These are phyloP conservation scores for Philhelius pedissequus DNA, from an alignment of 2,888 invertebrate species.

Conservation along the genomic window DNA sequence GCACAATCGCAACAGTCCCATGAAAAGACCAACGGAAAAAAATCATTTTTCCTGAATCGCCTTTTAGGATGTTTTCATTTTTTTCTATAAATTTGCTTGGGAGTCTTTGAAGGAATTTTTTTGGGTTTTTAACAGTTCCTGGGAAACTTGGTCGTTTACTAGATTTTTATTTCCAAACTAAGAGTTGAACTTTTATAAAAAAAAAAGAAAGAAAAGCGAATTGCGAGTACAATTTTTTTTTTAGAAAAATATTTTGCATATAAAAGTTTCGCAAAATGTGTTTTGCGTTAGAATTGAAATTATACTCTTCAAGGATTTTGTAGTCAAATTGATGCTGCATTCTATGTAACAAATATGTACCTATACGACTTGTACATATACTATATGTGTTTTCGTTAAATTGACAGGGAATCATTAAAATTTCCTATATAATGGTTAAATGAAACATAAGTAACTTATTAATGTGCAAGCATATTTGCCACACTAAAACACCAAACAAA, in stretches of 20 bases:
- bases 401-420: neutral
- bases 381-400: neutral
- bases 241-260: neutral
- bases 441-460: no score
- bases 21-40: constrained; percentile 31
- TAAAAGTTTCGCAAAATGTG: neutral
- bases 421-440: neutral
- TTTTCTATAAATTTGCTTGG: constrained; percentile 4
- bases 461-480: neutral
- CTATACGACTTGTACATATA: neutral
- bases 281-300: constrained; percentile 1
- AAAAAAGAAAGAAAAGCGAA: neutral
- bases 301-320: constrained; percentile 13
- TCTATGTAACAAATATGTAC: no score
- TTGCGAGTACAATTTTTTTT: neutral
- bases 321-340: neutral
- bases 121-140: neutral
- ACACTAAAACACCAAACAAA: no score
- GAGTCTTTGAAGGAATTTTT: constrained; percentile 30
- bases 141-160: constrained; percentile 34
- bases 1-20: constrained; percentile 8
- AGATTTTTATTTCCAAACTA: constrained; percentile 1
- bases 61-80: constrained; percentile 36
- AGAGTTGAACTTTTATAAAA: constrained; percentile 1
- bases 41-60: constrained; percentile 49